A percentile compares a stretch with the other conserved stretches of the same genome.
These are phyloP conservation scores for Meta bourneti DNA, from an alignment of 2,888 invertebrate genomes.

Conservation along the genomic window DNA sequence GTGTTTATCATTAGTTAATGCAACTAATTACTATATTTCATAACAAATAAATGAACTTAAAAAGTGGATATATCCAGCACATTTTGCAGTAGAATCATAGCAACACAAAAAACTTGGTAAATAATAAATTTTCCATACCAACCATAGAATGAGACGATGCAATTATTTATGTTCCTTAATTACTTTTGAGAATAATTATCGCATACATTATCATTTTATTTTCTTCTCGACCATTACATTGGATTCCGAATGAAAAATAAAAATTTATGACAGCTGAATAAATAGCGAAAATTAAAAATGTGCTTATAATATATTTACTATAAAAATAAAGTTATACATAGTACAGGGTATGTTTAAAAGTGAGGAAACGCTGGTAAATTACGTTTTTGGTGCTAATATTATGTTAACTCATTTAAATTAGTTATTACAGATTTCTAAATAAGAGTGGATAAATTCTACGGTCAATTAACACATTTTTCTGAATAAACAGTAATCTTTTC, in stretches of 20 bases:
- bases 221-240: neutral
- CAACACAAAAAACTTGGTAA: neutral
- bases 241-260: neutral
- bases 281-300: neutral
- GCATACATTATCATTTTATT: neutral
- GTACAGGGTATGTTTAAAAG: no score
- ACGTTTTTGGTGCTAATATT: no score
- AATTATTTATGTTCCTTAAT: neutral
- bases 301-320: no score
- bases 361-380: no score
- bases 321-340: no score
- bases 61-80: neutral
- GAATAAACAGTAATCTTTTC: no score
- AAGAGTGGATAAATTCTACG: no score
- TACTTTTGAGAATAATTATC: neutral
- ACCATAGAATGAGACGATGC: neutral
- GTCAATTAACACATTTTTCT: no score
- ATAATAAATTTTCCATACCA: neutral
- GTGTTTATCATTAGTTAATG: neutral
- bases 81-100: neutral
- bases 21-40: neutral
- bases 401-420: no score
- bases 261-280: neutral
- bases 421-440: no score
- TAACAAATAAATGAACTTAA: neutral